phyloP scores from a whole-genome alignment of 1,140 invertebrate genomes.

The Drosophila lini region DNA sequence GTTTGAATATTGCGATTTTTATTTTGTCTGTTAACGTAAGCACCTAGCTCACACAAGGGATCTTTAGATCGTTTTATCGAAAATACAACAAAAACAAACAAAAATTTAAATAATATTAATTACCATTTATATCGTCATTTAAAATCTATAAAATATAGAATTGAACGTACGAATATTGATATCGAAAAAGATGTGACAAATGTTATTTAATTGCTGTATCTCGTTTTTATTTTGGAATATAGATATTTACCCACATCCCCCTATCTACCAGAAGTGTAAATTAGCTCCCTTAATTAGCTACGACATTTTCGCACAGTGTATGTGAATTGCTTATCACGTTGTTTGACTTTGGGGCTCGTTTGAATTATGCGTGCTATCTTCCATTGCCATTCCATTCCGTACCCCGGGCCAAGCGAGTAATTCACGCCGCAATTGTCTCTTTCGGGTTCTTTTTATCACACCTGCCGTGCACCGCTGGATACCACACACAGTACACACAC shows the following conservation, averaged over 20 bases:
- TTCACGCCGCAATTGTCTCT: slow-evolving; percentile 55
- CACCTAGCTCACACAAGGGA: no score
- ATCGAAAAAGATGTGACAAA: no score
- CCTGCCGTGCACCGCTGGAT: slow-evolving; percentile 68
- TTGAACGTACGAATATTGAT: no score
- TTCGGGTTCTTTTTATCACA: slow-evolving; percentile 68
- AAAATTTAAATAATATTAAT: no score
- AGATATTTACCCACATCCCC: background rate
- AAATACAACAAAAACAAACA: no score
- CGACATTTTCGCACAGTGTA: slow-evolving; percentile 12
- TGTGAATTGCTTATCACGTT: slow-evolving; percentile 75
- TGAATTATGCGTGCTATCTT: slow-evolving; percentile 70
- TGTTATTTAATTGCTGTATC: background rate
- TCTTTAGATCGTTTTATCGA: no score
- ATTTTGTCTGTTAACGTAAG: no score
- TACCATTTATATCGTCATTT: no score
- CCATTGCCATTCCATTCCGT: slow-evolving; percentile 49
- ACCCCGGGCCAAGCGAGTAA: slow-evolving; percentile 22
- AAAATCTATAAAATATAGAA: no score
- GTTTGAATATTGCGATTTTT: no score
- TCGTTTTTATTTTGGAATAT: background rate
- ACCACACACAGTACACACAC: slow-evolving; percentile 34
- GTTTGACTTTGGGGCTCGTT: slow-evolving; percentile 73
- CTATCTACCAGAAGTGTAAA: no score
- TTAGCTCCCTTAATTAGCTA: background rate